Evolutionary conservation across 37 sponge, comb jelly and placozoan species (phyloP), one percentile per base, ranked within the genome.

Genomic region (Eunapius fragilis): DNA sequence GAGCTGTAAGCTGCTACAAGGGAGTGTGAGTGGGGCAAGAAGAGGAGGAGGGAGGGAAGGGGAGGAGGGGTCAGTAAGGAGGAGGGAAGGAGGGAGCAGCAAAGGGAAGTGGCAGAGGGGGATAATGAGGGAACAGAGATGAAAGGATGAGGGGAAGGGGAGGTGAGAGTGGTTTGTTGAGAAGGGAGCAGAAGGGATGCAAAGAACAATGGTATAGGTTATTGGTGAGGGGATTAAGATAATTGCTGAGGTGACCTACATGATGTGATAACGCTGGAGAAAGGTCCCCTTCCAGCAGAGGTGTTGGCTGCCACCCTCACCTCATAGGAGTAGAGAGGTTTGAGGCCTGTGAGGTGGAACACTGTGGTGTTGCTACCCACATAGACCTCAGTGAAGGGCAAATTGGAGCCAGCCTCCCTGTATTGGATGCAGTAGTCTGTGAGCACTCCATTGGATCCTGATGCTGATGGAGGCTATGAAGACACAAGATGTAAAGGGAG

Each of bases 121-220:
- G 80, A 19, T 45, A n/a, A n/a, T n/a, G 79, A 14, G 79, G 31
- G 75, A 73, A 71, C 9, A 36, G 37, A 73, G 41, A 47, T 67
- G 83, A 19, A 74, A 28, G 50, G 26, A 73, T 33, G 30, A 47
- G 73, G 27, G 80, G 26, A 74, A 69, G 87, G 13, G 75, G 71
- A 74, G 48, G 67, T 35, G 71, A 27, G 49, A 36, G 74, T 28
- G 49, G 30, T n/a, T n/a, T n/a, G n/a, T n/a, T n/a, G 78, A n/a
- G n/a, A n/a, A n/a, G 31, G 72, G 41, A 48, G 2, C 74, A 41
- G 83, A 35, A 49, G 14, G 87, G 11, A 73, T 45, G 74, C 67
- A 74, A 69, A 67, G 37, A 80, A 79, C 41, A 28, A 71, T 33
- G 31, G n/a, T n/a, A n/a, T n/a, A n/a, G n/a, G n/a, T n/a, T n/a